Base-by-base conservation (phyloP, 2,888 invertebrate genomes). In the Frankliniella intonsa region DNA sequence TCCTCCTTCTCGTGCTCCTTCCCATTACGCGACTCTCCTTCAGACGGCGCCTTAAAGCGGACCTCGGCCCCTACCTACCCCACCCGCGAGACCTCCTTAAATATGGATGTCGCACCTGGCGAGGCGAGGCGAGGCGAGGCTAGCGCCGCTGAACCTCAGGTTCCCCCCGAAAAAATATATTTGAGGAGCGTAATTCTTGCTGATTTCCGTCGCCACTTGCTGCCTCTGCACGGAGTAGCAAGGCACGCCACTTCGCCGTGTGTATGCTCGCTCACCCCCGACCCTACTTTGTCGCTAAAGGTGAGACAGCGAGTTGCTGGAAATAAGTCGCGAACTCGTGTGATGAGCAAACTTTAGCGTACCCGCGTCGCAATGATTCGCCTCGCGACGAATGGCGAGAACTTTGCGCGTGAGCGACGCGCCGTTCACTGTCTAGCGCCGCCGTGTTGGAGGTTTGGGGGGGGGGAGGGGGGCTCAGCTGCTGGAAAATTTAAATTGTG, bases 1-100 rank as follows among this genome's bases (percentile, higher is more conserved):
- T 62, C 62, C 3, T 62, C 55, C n/a, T n/a, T n/a, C n/a, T n/a
- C n/a, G n/a, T 38, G 38, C 38, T 38, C 38, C 62, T 62, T 62
- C 62, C 11, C 62, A 62, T 62, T 62, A 62, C 62, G 62, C 69
- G 69, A 76, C 22, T 76, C 69, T 76, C 69, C 69, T 76, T 25
- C 69, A 62, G 55, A 14, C 62, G 62, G 62, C 62, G 62, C 38
- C 38, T 38, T 38, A 38, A 5, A 62, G 62, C 62, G 62, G 38
- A 38, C 38, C 38, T 38, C 38, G 38, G 2, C 69, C 22, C 69
- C 69, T 9, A 9, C 25, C 22, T 2, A 22, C 25, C 25, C 25
- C 69, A 12, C 69, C 25, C 69, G 22, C 14, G 55, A 55, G 55
- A 19, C 55, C 55, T 55, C 55, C 55, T 55, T 55, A 55, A 55